Evolutionary conservation across 2,888 invertebrate species (phyloP), one percentile per base, ranked within the genome.

Genomic region (Himalopsyche tibetana): DNA sequence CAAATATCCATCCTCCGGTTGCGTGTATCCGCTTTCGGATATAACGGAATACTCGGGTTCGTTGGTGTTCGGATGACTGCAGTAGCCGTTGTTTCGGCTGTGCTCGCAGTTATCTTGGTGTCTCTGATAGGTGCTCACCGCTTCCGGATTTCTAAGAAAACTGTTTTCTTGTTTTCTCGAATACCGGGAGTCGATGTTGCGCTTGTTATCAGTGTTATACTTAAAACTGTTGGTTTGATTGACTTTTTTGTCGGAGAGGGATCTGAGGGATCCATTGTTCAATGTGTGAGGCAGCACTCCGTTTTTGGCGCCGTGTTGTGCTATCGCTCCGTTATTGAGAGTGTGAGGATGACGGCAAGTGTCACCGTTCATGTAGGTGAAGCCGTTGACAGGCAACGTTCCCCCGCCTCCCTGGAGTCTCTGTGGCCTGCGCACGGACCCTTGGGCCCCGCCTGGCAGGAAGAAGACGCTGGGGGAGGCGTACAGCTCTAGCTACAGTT

Each of bases 401-500:
- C 94, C 94, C 90, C 94, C 94, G 92, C 94, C 93, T 89, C 92
- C 92, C 82, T 92, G 92, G 86, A 91, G 91, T 87, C 89, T 92
- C 86, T 91, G 89, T 28, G 91, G 90, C 87, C 94, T 92, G 89
- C 93, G 92, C 90, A 91, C 91, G 89, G 92, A 91, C 90, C 92
- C 92, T 90, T 89, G 89, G 93, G 91, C 86, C 91, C 93, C 94
- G 90, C 94, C 94, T 90, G 95, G 95, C 94, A 96, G 94, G 95
- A 95, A 96, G 94, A 94, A 96, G 92, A 94, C 96, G 95, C 94
- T 95, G 94, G 95, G 96, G 94, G 97, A 96, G 95, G 97, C 97
- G 96, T 97, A 96, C 93, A 97, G 96, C 95, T 97, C 97, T 97
- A 97, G 97, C 97, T 97, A 97, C 96, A 97, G 97, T 92, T 97